phyloP scores from a whole-genome alignment of 2,888 invertebrate species.

The Tetheella fluctuosa region DNA sequence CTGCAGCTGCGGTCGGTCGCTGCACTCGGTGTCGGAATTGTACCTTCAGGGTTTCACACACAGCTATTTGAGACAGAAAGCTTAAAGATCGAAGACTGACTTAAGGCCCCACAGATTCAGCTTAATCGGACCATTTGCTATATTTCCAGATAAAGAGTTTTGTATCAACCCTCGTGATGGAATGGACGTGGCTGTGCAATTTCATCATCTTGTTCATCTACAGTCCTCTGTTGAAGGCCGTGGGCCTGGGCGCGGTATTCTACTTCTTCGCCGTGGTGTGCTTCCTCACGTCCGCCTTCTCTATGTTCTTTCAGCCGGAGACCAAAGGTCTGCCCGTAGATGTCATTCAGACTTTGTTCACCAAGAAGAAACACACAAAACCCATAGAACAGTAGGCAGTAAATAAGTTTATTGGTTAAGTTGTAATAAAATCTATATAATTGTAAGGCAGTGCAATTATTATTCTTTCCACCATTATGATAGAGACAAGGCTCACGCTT shows the following conservation, averaged over 20 bases:
- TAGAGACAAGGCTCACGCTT: no score
- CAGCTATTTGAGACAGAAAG: no score
- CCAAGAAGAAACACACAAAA: slow-evolving; percentile 23
- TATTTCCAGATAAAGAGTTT: slow-evolving; percentile 58
- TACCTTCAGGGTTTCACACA: no score
- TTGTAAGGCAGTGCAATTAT: no score
- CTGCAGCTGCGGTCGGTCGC: no score
- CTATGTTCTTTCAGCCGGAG: slow-evolving; percentile 51
- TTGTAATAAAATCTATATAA: not conserved
- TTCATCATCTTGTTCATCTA: slow-evolving; percentile 56
- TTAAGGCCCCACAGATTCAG: no score
- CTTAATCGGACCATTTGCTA: no score
- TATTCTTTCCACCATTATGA: no score
- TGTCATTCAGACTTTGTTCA: slow-evolving; percentile 52
- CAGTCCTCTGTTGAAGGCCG: slow-evolving; percentile 44
- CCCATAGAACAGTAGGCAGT: not conserved
- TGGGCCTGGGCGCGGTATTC: slow-evolving; percentile 57
- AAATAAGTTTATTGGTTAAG: not conserved
- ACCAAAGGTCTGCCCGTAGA: slow-evolving; percentile 60
- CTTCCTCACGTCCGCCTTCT: slow-evolving; percentile 44
- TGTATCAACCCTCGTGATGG: slow-evolving; percentile 53
- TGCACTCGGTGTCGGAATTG: no score
- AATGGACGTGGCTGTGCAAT: slow-evolving; percentile 59
- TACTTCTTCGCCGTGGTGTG: slow-evolving; percentile 53
- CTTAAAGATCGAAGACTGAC: no score